Evolutionary conservation across 1,140 invertebrate genomes (phyloP).

Genomic region (Tribolium castaneum): DNA sequence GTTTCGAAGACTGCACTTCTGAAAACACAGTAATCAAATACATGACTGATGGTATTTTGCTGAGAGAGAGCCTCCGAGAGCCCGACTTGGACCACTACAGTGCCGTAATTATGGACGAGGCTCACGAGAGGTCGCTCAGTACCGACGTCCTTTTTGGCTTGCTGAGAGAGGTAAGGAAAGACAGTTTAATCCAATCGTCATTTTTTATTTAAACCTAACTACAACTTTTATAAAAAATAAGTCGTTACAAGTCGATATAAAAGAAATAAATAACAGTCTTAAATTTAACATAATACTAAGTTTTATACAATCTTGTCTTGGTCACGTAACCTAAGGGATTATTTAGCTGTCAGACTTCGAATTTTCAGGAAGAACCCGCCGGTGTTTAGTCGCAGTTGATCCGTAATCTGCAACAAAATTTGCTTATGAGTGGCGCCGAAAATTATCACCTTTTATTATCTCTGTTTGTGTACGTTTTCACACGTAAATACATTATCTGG

Average conservation of each 20-base stretch:
- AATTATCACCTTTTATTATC: neutral
- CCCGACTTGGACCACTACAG: constrained; percentile 96
- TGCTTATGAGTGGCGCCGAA: neutral
- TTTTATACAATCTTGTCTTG: neutral
- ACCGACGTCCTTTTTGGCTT: constrained; percentile 99
- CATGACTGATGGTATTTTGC: constrained; percentile 99
- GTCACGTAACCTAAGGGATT: neutral
- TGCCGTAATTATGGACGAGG: constrained; percentile 99
- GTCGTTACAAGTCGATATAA: neutral
- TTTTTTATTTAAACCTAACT: neutral
- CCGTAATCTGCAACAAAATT: constrained; percentile 23
- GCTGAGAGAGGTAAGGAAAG: constrained; percentile 83
- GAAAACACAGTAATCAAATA: constrained; percentile 98
- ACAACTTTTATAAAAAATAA: constrained; percentile 32
- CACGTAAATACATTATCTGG: constrained; percentile 7
- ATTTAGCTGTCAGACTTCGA: constrained; percentile 33
- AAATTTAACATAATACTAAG: neutral
- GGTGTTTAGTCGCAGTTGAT: constrained; percentile 72
- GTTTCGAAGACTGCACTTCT: constrained; percentile 99
- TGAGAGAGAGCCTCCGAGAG: constrained; percentile 94
- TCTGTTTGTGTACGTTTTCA: neutral
- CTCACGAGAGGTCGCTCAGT: constrained; percentile 96
- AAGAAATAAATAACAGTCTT: constrained; percentile 40
- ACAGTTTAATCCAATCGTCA: neutral
- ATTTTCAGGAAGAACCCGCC: constrained; percentile 69